phyloP scores from a whole-genome alignment of 2,888 invertebrate species.

The Apeira syringaria region DNA sequence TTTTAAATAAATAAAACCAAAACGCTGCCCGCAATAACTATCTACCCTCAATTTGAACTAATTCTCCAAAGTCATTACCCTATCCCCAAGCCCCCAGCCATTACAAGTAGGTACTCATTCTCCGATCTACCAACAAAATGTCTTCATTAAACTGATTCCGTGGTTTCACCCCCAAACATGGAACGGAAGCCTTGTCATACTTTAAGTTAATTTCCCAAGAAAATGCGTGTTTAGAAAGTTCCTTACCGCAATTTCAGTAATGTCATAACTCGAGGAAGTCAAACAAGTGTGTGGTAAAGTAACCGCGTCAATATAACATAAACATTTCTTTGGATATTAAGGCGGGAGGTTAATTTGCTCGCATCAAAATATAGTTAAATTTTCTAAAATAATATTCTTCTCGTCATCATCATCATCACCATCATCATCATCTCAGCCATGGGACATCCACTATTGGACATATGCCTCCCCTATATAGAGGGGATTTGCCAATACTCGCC shows the following conservation, averaged over 20 bases:
- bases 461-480: neutral
- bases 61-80: conserved; percentile 12
- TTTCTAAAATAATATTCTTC: no score
- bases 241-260: conserved; percentile 11
- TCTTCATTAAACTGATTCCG: conserved; percentile 12
- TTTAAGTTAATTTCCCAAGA: conserved; percentile 24
- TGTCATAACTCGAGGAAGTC: conserved; percentile 5
- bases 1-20: conserved; percentile 1
- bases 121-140: conserved; percentile 9
- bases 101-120: neutral
- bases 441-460: no score
- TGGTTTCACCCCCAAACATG: conserved; percentile 17
- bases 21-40: conserved; percentile 4
- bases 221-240: conserved; percentile 13
- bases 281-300: conserved; percentile 20
- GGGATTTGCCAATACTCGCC: no score
- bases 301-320: conserved; percentile 4
- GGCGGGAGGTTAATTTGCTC: no score
- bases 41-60: conserved; percentile 15
- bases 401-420: no score
- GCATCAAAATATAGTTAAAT: no score
- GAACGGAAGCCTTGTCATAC: conserved; percentile 22
- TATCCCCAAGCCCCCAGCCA: neutral
- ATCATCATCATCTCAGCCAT: neutral
- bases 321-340: no score